A percentile compares a stretch with the other conserved stretches of the same genome.
These are phyloP conservation scores for Lagocephalus sceleratus DNA, from an alignment of 2,797 vertebrate species.

Conservation along the genomic window DNA sequence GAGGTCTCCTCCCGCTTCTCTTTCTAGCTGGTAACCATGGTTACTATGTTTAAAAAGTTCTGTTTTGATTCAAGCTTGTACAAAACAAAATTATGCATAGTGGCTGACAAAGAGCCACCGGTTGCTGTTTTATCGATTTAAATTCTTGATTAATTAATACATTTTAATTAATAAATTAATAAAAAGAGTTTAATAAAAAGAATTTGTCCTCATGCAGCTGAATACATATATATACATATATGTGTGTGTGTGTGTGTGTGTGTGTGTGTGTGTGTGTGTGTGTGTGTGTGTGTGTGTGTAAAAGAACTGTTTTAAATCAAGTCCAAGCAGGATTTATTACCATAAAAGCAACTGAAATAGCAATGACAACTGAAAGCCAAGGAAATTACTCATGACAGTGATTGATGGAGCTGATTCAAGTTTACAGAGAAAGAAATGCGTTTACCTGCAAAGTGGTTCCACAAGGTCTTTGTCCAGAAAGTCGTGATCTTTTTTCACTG, in stretches of 20 bases:
- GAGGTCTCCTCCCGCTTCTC: constrained; percentile 51
- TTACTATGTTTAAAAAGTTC: constrained; percentile 57
- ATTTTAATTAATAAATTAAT: too few species aligned
- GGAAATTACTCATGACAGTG: constrained; percentile 4
- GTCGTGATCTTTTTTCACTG: constrained; percentile 97
- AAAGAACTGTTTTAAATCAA: too few species aligned
- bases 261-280: too few species aligned
- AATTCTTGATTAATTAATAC: too few species aligned
- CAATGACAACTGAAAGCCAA: background rate
- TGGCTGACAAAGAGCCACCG: constrained; percentile 29
- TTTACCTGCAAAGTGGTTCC: constrained; percentile 95
- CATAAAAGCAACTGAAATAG: too few species aligned
- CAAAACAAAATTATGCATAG: constrained; percentile 39
- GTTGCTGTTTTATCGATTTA: background rate
- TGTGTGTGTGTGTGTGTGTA: too few species aligned
- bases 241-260: too few species aligned
- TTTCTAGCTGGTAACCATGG: constrained; percentile 60
- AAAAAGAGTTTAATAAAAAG: too few species aligned
- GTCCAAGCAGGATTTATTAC: too few species aligned
- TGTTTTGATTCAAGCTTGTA: constrained; percentile 59
- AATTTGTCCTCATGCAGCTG: too few species aligned
- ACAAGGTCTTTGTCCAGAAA: constrained; percentile 99
- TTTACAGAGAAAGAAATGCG: constrained; percentile 3
- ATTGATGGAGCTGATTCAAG: constrained; percentile 13
- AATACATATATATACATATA: too few species aligned